Evolutionary conservation across 2,888 invertebrate species (phyloP).

Genomic region (Drosophila multiciliata): DNA sequence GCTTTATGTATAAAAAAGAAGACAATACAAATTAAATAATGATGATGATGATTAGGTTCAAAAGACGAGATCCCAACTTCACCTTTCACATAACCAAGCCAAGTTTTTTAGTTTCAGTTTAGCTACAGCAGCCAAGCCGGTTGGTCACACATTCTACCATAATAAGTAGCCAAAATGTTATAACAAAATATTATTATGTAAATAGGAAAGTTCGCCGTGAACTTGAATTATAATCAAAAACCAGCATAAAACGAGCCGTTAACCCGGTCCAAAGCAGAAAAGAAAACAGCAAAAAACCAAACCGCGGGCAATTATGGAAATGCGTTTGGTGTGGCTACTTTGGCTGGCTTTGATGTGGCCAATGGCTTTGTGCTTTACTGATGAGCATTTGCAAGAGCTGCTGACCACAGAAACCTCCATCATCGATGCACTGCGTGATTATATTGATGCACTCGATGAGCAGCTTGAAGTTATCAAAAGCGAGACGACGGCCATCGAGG

Average conservation of each 20-base stretch:
- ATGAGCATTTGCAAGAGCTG: slow-evolving; percentile 59
- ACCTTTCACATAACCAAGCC: slow-evolving; percentile 16
- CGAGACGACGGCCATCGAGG: slow-evolving; percentile 63
- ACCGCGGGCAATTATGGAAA: slow-evolving; percentile 62
- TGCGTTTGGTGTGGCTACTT: slow-evolving; percentile 45
- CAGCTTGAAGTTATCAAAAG: slow-evolving; percentile 68
- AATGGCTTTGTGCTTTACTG: slow-evolving; percentile 18
- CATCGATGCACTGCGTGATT: slow-evolving; percentile 71
- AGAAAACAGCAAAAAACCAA: slow-evolving; percentile 15
- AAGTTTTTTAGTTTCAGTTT: slow-evolving; percentile 49
- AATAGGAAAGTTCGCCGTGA: slow-evolving; percentile 4
- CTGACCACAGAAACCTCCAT: slow-evolving; percentile 73
- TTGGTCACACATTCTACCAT: slow-evolving; percentile 39
- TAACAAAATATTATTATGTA: slow-evolving; percentile 22
- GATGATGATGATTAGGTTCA: background rate
- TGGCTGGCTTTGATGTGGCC: slow-evolving; percentile 32
- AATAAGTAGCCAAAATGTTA: slow-evolving; percentile 22
- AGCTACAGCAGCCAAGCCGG: slow-evolving; percentile 36
- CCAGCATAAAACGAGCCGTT: slow-evolving; percentile 39
- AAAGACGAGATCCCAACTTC: slow-evolving; percentile 1
- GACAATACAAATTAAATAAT: background rate
- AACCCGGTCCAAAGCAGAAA: slow-evolving; percentile 44
- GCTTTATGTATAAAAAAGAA: background rate
- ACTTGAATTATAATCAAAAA: slow-evolving; percentile 1
- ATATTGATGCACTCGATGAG: slow-evolving; percentile 64